Base-by-base conservation (phyloP, 2,888 invertebrate species). In the Lycophotia porphyrea region DNA sequence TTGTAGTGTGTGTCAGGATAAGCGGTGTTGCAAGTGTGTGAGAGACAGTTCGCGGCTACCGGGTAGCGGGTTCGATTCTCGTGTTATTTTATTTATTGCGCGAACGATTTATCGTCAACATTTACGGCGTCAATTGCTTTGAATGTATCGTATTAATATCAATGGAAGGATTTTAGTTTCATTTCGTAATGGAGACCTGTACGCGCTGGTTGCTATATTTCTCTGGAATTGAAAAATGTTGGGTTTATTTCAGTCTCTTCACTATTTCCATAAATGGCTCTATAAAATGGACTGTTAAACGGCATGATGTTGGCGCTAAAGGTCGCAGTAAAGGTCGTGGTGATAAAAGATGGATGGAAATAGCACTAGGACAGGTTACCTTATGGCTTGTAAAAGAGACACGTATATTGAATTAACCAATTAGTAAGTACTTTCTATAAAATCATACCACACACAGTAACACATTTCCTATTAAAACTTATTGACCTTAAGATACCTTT, bases 1-100 rank as follows among this genome's bases (percentile, higher is more conserved):
- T 92, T 91, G 87, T 87, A 76, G 81, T 81, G 76, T 87, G 70
- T 81, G 86, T 87, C 86, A 81, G 88, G 90, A 90, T 92, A 91
- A 93, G 93, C 92, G 89, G 87, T 86, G 89, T 88, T 87, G 84
- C 89, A 87, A 87, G 87, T 90, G 89, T 87, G 88, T 88, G 89
- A 88, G 91, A 91, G 93, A 93, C 93, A 92, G 92, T 88, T 91
- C 88, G 86, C 87, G 85, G 93, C 94, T 93, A 93, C 93, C 90
- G 93, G 92, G 88, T 90, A 93, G 92, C 79, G 86, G 87, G 91
- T 91, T 90, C 89, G 89, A 90, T 89, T 89, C 88, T 87, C 87
- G 87, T 88, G 84, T 89, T 88, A 87, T 85, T 88, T 88, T 88
- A 88, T 88, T 88, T 88, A 82, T 82, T 78, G 65, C 76, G 81